phyloP scores from a whole-genome alignment of 2,797 vertebrate genomes.

The Pagetopsis macropterus region DNA sequence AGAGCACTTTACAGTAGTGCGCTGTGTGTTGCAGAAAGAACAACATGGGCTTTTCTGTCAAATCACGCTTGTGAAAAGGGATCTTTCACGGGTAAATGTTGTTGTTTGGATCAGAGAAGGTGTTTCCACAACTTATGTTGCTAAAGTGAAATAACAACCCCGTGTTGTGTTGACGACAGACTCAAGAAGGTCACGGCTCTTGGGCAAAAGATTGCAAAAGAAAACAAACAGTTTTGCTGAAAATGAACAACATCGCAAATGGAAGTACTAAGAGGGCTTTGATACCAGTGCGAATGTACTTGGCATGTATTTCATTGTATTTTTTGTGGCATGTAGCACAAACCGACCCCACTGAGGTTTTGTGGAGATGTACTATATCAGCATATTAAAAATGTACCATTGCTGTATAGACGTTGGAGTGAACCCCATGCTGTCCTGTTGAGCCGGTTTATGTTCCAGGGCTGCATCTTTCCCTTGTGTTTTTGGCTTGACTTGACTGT shows the following conservation, averaged over 20 bases:
- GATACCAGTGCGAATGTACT: neutral
- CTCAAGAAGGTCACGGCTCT: neutral
- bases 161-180: neutral
- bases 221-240: neutral
- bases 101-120: slow-evolving; percentile 2
- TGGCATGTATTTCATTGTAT: neutral
- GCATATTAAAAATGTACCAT: slow-evolving; percentile 13
- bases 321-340: neutral
- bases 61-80: slow-evolving; percentile 6
- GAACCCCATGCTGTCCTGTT: neutral
- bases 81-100: slow-evolving; percentile 1
- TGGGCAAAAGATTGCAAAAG: neutral
- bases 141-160: neutral
- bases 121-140: neutral
- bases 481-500: too few relatives aligned
- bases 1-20: slow-evolving; percentile 48
- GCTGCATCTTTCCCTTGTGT: neutral
- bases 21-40: slow-evolving; percentile 14
- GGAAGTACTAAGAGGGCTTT: neutral
- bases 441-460: neutral
- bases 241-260: neutral
- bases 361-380: neutral
- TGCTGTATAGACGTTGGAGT: neutral
- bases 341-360: neutral
- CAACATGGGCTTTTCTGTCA: slow-evolving; percentile 20